Conservation (phyloP, 1,140 invertebrate species). For the Hormaphis cornu region DNA sequence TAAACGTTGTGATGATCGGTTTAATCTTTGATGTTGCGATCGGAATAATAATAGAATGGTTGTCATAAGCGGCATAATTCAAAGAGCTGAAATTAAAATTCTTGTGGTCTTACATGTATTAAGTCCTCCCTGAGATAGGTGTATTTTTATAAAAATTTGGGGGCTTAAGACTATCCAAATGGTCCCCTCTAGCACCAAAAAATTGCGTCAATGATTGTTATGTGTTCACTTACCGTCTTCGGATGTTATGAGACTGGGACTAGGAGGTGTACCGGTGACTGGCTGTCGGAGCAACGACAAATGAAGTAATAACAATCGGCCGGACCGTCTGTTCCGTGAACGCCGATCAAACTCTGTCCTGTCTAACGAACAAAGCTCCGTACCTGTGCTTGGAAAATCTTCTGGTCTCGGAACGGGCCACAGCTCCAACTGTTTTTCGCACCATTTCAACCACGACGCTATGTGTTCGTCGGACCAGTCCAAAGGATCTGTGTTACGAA, state of each 20-base stretch:
- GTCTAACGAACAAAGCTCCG: conserved; percentile 49
- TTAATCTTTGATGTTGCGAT: no score
- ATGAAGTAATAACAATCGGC: conserved; percentile 46
- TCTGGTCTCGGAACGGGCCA: conserved; percentile 45
- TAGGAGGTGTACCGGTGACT: conserved; percentile 46
- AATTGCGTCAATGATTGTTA: no score
- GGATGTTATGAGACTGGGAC: conserved; percentile 39
- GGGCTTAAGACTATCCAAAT: no score
- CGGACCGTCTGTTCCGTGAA: conserved; percentile 43
- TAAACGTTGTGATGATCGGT: no score
- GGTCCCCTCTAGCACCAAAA: no score
- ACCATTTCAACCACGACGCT: conserved; percentile 56
- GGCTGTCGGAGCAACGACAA: conserved; percentile 45
- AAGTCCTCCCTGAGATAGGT: no score
- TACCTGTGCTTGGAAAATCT: conserved; percentile 51
- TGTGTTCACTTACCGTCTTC: conserved; percentile 23
- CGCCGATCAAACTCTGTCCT: conserved; percentile 45
- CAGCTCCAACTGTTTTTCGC: conserved; percentile 51
- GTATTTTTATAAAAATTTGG: no score
- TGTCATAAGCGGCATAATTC: no score
- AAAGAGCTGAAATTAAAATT: no score
- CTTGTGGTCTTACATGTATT: no score
- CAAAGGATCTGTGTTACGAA: conserved; percentile 47
- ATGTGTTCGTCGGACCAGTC: conserved; percentile 54
- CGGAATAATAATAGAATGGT: no score